A percentile compares a stretch with the other conserved stretches of the same genome.
These are phyloP conservation scores for Agriotes lineatus DNA, from an alignment of 2,888 invertebrate species.

Conservation along the genomic window DNA sequence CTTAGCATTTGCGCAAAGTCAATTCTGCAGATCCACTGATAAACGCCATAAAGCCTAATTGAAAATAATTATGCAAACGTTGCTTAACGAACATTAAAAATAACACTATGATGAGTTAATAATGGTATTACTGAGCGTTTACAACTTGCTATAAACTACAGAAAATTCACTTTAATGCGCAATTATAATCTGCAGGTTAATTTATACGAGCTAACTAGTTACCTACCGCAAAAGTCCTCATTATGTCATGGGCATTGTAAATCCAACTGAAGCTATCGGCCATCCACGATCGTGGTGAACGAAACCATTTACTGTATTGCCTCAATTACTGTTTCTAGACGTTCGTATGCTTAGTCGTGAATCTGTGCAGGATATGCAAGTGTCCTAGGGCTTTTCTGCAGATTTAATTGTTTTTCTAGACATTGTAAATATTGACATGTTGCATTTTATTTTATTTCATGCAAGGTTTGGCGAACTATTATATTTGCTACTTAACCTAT, in stretches of 20 bases:
- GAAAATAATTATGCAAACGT: background rate
- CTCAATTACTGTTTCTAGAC: no score
- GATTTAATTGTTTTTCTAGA: no score
- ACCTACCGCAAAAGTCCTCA: background rate
- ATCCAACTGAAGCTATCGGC: no score
- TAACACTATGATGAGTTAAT: constrained; percentile 7
- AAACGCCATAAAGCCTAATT: constrained; percentile 11
- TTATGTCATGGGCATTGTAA: background rate
- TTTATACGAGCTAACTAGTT: background rate
- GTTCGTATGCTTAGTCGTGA: no score
- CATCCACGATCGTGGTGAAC: no score
- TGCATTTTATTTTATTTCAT: no score
- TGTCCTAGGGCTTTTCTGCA: no score
- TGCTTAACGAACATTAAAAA: constrained; percentile 2
- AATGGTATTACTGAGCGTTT: constrained; percentile 12
- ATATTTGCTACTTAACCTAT: no score
- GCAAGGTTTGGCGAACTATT: no score
- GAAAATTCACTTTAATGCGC: constrained; percentile 19
- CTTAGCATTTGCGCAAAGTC: background rate
- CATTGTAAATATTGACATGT: no score
- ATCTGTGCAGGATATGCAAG: no score
- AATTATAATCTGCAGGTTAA: constrained; percentile 12
- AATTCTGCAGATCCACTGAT: background rate
- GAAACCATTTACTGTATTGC: no score
- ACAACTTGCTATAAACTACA: constrained; percentile 21